Base-by-base conservation (phyloP, 2,888 invertebrate species). In the Liopterus haemorrhoidalis region DNA sequence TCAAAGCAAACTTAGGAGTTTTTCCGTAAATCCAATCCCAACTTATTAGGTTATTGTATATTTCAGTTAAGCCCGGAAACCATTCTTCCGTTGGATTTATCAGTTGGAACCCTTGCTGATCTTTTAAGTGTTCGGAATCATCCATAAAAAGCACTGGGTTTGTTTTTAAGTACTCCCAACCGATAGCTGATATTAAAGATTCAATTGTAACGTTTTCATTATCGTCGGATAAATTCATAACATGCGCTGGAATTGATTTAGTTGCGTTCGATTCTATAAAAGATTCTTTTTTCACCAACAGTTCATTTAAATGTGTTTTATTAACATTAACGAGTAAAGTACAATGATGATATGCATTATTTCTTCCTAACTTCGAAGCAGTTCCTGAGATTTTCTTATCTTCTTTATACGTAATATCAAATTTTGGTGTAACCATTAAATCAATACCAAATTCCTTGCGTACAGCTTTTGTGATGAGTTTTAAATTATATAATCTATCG, bases 291-390 rank as follows among this genome's bases (percentile, higher is more conserved):
- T n/a, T n/a, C n/a, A n/a, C n/a, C n/a, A n/a, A n/a, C n/a, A n/a
- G n/a, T 57, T 79, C 74, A 57, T 79, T 79, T 63, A 91, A 73
- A 64, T 80, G 76, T 52, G 76, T 67, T 69, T 88, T 86, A 64
- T 92, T 83, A 51, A 86, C 86, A 61, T 88, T 81, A 49, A 95
- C 86, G 64, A 96, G 75, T 54, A 99, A 76, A 3, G 97, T 97
- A 69, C 94, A 94, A 68, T 97, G 97, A 66, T 99, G 97, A 72
- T 97, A 99, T n/a, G 91, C 87, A 61, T 85, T 84, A 6, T 83
- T 77, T 53, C 82, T 77, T 47, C 91, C 91, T 46, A 96, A 72
- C 71, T 93, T 93, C 1, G 95, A 86, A 36, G 97, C 95, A 37
- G 94, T 94, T 55, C 95, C 97, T 57, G 96, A 96, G 57, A 97